A percentile compares a stretch with the other conserved stretches of the same genome.
Evolutionary conservation across 1,140 invertebrate species (phyloP).

Genomic region (Adelges cooleyi): DNA sequence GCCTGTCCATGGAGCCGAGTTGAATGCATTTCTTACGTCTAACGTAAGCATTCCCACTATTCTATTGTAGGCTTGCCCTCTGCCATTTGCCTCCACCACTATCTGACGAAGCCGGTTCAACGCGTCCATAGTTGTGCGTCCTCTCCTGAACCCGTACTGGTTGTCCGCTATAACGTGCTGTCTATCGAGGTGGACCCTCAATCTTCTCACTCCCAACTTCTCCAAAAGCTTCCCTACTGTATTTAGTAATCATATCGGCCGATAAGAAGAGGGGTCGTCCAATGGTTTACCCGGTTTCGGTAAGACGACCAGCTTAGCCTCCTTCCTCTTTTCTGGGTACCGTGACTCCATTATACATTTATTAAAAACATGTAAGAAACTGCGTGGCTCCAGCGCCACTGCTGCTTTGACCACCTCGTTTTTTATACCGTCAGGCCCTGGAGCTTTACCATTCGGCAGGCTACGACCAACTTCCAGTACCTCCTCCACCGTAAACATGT

Average conservation of each 20-base stretch:
- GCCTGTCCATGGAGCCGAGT: not conserved
- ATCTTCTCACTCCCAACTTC: not conserved
- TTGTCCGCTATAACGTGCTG: not conserved
- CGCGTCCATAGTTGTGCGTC: not conserved
- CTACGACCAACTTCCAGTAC: not conserved
- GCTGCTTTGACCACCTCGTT: not conserved
- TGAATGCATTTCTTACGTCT: not conserved
- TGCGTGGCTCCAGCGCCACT: not conserved
- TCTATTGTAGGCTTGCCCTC: not conserved
- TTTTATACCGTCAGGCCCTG: not conserved
- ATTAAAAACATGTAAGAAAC: not conserved
- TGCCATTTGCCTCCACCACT: not conserved
- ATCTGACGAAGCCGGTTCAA: not conserved
- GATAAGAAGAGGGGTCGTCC: not conserved
- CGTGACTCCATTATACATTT: no score
- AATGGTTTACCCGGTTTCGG: conserved; percentile 1
- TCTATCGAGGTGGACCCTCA: not conserved
- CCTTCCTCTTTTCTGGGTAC: not conserved
- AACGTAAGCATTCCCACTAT: not conserved
- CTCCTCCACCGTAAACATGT: not conserved
- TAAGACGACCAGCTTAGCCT: not conserved
- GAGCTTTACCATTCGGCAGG: not conserved
- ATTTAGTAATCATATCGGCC: conserved; percentile 4
- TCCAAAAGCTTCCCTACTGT: not conserved
- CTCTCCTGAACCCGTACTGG: not conserved